These are phyloP conservation scores for Blennius ocellaris DNA, from an alignment of 2,113 vertebrate species.

Conservation along the genomic window DNA sequence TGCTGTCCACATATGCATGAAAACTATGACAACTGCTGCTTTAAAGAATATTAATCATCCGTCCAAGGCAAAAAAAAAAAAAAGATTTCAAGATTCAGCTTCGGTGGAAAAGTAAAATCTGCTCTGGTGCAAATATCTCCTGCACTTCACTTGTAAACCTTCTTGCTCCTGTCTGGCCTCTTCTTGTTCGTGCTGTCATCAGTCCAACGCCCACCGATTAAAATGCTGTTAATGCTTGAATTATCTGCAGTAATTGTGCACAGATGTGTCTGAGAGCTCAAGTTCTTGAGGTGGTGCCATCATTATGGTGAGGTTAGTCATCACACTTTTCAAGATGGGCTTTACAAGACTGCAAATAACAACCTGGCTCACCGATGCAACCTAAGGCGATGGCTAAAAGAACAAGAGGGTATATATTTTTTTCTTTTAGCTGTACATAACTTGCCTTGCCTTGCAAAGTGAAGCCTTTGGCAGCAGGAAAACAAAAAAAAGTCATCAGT, in stretches of 20 bases:
- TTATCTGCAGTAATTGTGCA: constrained; percentile 60
- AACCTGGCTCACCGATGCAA: constrained; percentile 20
- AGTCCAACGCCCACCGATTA: constrained; percentile 40
- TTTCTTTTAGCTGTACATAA: constrained; percentile 6
- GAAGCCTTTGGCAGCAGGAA: constrained; percentile 13
- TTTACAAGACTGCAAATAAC: constrained; percentile 47
- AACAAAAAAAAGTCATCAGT: constrained; percentile 25
- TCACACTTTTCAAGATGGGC: constrained; percentile 28
- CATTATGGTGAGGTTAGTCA: constrained; percentile 53
- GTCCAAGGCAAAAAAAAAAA: not conserved
- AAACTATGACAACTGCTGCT: constrained; percentile 8
- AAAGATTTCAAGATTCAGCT: not conserved
- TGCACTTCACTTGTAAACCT: constrained; percentile 23
- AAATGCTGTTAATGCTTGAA: constrained; percentile 41
- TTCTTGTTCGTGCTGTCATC: constrained; percentile 24
- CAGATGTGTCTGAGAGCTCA: constrained; percentile 54
- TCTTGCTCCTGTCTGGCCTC: not conserved
- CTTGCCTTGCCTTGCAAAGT: constrained; percentile 25
- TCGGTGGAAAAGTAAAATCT: constrained; percentile 2
- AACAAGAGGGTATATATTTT: not conserved
- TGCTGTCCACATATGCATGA: not conserved
- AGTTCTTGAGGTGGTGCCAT: constrained; percentile 34
- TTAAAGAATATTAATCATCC: not conserved
- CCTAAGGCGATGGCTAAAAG: constrained; percentile 13
- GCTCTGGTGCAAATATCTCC: constrained; percentile 15